Percentiles rank a stretch among this genome's conserved stretches.
Conservation (phyloP, 2,888 invertebrate genomes). For the Cordylochernes scorpioides region DNA sequence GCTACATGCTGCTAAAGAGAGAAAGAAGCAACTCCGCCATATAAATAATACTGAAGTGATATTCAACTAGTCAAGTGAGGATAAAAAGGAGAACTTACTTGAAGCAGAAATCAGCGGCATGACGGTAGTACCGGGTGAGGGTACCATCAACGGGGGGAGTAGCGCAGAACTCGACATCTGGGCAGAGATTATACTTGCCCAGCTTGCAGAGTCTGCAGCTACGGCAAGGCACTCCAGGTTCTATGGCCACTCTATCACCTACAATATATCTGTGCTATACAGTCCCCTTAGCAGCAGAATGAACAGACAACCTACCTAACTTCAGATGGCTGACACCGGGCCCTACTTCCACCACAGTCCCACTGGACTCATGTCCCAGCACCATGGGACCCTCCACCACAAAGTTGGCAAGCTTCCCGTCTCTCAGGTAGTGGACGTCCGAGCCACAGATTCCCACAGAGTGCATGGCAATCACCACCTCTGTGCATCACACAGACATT, state of each 20-base stretch:
- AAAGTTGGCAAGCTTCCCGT: constrained; percentile 63
- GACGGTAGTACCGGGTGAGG: constrained; percentile 55
- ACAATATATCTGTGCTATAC: constrained; percentile 13
- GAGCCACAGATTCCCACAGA: constrained; percentile 76
- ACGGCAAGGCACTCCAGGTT: constrained; percentile 73
- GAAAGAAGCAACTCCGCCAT: too few species aligned
- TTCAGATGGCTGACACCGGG: constrained; percentile 28
- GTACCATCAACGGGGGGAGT: constrained; percentile 81
- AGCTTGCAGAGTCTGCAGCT: constrained; percentile 54
- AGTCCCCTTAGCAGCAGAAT: not conserved
- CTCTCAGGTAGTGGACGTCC: constrained; percentile 70
- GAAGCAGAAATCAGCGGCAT: constrained; percentile 35
- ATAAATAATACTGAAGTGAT: too few species aligned
- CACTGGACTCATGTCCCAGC: constrained; percentile 67
- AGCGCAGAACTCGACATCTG: constrained; percentile 66
- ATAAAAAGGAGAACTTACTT: too few species aligned
- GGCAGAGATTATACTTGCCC: constrained; percentile 72
- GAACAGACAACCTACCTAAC: constrained; percentile 25
- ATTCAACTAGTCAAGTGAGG: too few species aligned
- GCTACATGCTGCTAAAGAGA: too few species aligned
- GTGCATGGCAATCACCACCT: constrained; percentile 9
- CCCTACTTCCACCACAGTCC: constrained; percentile 35
- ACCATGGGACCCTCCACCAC: constrained; percentile 65
- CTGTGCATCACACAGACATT: too few species aligned
- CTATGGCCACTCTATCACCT: constrained; percentile 77